Base-by-base conservation (phyloP, 2,888 invertebrate genomes). In the Oasisia sp. region DNA sequence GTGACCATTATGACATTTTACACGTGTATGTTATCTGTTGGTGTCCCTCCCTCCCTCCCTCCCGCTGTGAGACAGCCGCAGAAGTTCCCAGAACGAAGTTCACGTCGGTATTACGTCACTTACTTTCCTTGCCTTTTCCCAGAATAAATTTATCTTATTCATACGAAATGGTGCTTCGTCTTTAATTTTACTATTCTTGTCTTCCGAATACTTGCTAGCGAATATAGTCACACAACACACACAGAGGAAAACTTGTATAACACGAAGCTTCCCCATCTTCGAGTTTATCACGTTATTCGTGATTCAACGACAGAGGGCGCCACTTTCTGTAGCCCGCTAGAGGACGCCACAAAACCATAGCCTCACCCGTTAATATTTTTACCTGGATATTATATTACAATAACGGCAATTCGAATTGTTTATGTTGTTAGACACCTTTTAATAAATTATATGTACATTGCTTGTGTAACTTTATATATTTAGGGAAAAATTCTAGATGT, bases 121-220 rank as follows among this genome's bases (percentile, higher is more conserved):
- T 97, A 98, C 98, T 96, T 98, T 97, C 96, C 98, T 98, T 19
- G 99, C 99, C 97, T 99, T 99, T 5, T 97, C 97, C 99, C 99
- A 99, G 44, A 99, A 97, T 93, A 98, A 96, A 97, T 99, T 99
- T 58, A 99, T 96, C 97, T 99, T 99, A 56, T 98, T 97, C 98
- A 99, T 98, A 94, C 98, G 97, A 96, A 98, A 99, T 7, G 98
- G 99, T 95, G 98, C 98, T 94, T 94, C 94, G 38, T 89, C 89
- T 32, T 91, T 74, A 89, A 50, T 91, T 38, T 58, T 56, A 14
- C 44, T 89, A 4, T 74, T 74, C 74, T 74, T 74, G 27, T 27
- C 74, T 74, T 74, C 27, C 74, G 74, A 14, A 27, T 74, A 74
- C 74, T 74, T 74, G 74, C 74, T 74, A 74, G 74, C 74, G n/a